phyloP scores from a whole-genome alignment of 2,888 invertebrate species.

The Zygothrica quintamaculata region DNA sequence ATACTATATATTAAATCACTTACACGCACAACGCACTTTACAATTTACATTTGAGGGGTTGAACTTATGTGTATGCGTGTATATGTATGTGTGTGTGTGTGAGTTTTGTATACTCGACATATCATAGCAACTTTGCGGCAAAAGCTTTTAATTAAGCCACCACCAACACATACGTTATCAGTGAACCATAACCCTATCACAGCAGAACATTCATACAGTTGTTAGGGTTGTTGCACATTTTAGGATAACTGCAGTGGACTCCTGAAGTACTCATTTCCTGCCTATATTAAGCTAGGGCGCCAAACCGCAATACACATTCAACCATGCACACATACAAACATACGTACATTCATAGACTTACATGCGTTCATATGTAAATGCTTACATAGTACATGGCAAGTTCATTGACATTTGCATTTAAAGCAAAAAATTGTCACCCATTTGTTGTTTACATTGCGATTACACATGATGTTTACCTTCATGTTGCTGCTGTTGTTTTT shows the following conservation, averaged over 20 bases:
- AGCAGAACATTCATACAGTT: constrained; percentile 8
- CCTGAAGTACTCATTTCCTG: constrained; percentile 40
- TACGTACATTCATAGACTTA: neutral
- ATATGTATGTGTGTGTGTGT: constrained; percentile 35
- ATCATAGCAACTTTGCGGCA: constrained; percentile 40
- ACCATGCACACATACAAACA: constrained; percentile 3
- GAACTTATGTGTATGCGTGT: too few species aligned
- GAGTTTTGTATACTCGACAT: constrained; percentile 15
- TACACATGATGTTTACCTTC: constrained; percentile 33
- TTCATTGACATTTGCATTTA: constrained; percentile 56
- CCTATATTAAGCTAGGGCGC: constrained; percentile 14
- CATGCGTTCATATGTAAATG: constrained; percentile 1
- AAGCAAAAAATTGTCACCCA: constrained; percentile 33
- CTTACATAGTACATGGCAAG: constrained; percentile 22
- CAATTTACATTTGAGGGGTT: constrained; percentile 47
- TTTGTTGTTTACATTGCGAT: constrained; percentile 43
- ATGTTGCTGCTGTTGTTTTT: too few species aligned
- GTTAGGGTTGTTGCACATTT: constrained; percentile 46
- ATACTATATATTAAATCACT: constrained; percentile 27
- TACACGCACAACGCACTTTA: constrained; percentile 53
- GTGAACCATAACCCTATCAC: constrained; percentile 28
- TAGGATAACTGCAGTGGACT: constrained; percentile 45
- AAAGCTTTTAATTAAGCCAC: constrained; percentile 69
- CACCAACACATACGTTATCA: constrained; percentile 39
- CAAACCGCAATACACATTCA: constrained; percentile 1